Conservation (phyloP, 2,888 invertebrate species). For the Tineola bisselliella region DNA sequence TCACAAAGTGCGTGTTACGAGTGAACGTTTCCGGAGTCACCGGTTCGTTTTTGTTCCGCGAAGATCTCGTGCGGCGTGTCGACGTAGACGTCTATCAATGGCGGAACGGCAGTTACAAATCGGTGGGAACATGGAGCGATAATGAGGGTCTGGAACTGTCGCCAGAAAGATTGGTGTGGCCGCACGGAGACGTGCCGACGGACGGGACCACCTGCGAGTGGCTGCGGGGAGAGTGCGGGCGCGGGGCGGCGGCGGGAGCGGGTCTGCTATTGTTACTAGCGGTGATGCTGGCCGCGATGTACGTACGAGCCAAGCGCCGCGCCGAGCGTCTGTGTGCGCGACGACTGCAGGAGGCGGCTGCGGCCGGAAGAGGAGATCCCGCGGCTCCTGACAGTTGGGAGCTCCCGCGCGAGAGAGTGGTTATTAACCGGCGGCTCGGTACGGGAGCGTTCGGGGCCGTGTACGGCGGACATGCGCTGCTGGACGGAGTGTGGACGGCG, state of each 20-base stretch:
- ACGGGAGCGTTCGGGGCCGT: slow-evolving; percentile 94
- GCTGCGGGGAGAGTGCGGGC: slow-evolving; percentile 78
- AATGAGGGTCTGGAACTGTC: slow-evolving; percentile 83
- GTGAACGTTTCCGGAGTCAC: slow-evolving; percentile 35
- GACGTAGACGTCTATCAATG: slow-evolving; percentile 61
- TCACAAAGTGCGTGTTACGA: slow-evolving; percentile 4
- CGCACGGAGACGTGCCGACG: slow-evolving; percentile 69
- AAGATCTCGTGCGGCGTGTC: background rate
- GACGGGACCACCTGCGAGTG: slow-evolving; percentile 78
- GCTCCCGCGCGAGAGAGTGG: slow-evolving; percentile 82
- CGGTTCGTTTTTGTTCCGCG: slow-evolving; percentile 37
- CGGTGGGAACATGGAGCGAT: slow-evolving; percentile 70
- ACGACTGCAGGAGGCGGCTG: slow-evolving; percentile 88
- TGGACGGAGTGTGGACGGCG: slow-evolving; percentile 75
- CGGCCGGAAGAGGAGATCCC: slow-evolving; percentile 36
- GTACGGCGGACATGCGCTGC: slow-evolving; percentile 87
- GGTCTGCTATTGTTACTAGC: slow-evolving; percentile 28
- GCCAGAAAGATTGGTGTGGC: slow-evolving; percentile 75
- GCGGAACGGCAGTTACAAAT: slow-evolving; percentile 65
- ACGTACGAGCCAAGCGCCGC: slow-evolving; percentile 36
- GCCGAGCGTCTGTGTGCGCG: slow-evolving; percentile 35
- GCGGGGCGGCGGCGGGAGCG: slow-evolving; percentile 64
- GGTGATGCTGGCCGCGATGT: slow-evolving; percentile 29
- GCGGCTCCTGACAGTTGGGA: slow-evolving; percentile 84
- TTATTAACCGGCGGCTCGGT: slow-evolving; percentile 85